Conservation (phyloP, 2,797 vertebrate genomes). For the Myoxocephalus aenaeus region DNA sequence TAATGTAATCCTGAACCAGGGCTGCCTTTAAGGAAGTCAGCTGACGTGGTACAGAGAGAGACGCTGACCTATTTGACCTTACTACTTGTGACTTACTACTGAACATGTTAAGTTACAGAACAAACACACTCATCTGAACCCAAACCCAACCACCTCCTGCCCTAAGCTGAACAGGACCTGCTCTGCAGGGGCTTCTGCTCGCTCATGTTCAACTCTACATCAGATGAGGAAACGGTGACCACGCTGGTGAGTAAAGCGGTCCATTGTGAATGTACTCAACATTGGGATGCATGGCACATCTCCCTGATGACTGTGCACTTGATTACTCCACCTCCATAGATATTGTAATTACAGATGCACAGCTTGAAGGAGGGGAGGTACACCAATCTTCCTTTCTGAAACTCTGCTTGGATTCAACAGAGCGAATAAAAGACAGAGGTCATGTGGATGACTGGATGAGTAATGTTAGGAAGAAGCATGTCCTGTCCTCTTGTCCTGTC, state of each 20-base stretch:
- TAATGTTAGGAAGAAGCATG: conserved; percentile 12
- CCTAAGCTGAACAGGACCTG: too few species aligned
- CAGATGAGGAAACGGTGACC: too few species aligned
- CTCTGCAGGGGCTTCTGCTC: too few species aligned
- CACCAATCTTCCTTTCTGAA: not conserved
- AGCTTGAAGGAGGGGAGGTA: not conserved
- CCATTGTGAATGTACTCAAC: not conserved
- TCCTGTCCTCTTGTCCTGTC: conserved; percentile 20
- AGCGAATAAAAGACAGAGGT: conserved; percentile 4
- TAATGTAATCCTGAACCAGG: too few species aligned
- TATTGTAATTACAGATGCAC: not conserved
- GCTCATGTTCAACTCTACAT: too few species aligned
- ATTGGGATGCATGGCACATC: not conserved
- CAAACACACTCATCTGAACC: too few species aligned
- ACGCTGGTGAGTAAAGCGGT: not conserved
- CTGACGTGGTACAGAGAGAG: too few species aligned
- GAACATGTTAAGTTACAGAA: too few species aligned
- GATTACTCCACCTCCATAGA: not conserved
- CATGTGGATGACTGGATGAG: conserved; percentile 6
- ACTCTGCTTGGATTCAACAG: not conserved
- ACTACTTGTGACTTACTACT: too few species aligned
- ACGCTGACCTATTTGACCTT: too few species aligned
- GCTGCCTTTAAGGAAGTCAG: too few species aligned
- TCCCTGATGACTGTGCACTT: not conserved
- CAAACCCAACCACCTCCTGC: too few species aligned